Conservation (phyloP, 2,888 invertebrate genomes). For the Platycheirus rosarum region DNA sequence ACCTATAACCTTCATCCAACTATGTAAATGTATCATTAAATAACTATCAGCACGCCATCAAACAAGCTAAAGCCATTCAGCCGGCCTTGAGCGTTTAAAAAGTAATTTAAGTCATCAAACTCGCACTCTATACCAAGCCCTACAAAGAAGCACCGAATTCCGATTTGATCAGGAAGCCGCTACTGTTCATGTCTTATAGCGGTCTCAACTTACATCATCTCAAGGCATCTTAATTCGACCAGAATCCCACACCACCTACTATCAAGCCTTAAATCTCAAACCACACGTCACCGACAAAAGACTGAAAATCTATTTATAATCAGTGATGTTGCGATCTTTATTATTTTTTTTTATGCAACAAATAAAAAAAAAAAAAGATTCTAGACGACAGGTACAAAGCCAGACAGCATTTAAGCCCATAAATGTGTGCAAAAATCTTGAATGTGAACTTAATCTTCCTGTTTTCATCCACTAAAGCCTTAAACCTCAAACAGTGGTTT, state of each 20-base stretch:
- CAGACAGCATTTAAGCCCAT: not conserved
- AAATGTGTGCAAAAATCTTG: slow-evolving; percentile 19
- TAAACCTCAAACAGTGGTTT: not conserved
- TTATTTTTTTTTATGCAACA: not conserved
- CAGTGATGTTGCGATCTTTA: slow-evolving; percentile 17
- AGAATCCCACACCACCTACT: slow-evolving; percentile 12
- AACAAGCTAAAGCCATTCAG: slow-evolving; percentile 29
- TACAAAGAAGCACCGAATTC: slow-evolving; percentile 38
- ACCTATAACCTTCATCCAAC: slow-evolving; percentile 53
- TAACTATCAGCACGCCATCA: slow-evolving; percentile 43
- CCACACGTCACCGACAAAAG: not conserved
- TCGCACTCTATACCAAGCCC: slow-evolving; percentile 9
- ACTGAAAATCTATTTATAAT: slow-evolving; percentile 31
- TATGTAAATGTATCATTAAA: slow-evolving; percentile 50
- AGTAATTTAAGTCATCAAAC: slow-evolving; percentile 53
- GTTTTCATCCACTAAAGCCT: not conserved
- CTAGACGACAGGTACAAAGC: slow-evolving; percentile 17
- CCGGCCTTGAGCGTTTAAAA: slow-evolving; percentile 63
- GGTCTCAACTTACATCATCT: slow-evolving; percentile 16
- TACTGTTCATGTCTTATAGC: slow-evolving; percentile 25
- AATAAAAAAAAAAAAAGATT: slow-evolving; percentile 1
- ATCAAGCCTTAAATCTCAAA: not conserved
- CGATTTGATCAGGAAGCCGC: slow-evolving; percentile 13
- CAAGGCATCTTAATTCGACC: not conserved
- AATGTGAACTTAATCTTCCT: slow-evolving; percentile 41